These are phyloP conservation scores for Caenorhabditis sp. DNA, from an alignment of 2,888 invertebrate species.

Conservation along the genomic window DNA sequence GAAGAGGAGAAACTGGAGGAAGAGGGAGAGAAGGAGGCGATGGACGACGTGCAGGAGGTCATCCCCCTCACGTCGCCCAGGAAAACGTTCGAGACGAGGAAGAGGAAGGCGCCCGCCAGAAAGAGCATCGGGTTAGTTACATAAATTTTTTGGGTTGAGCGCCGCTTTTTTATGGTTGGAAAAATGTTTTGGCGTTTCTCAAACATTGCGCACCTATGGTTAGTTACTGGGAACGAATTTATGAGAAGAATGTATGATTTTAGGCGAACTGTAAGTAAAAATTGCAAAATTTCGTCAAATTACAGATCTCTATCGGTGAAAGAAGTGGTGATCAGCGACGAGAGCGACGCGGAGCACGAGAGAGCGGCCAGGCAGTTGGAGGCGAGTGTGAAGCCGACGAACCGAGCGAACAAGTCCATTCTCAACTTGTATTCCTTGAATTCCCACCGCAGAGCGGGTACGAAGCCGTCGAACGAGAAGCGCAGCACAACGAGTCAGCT, in stretches of 20 bases:
- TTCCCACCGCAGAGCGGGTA: no score
- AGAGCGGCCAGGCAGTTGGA: conserved; percentile 42
- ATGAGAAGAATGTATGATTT: no score
- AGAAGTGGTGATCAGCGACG: conserved; percentile 50
- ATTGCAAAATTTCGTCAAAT: no score
- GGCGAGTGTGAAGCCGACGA: conserved; percentile 48
- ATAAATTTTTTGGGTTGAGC: no score
- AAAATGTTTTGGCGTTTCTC: no score
- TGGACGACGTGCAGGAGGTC: conserved; percentile 53
- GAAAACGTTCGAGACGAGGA: conserved; percentile 22
- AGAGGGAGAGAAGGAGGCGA: conserved; percentile 36
- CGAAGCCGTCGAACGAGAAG: not conserved
- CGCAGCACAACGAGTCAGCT: no score
- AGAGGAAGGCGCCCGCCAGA: conserved; percentile 31
- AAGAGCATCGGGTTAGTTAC: conserved; percentile 2
- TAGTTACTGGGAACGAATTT: no score
- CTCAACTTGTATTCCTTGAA: conserved; percentile 63
- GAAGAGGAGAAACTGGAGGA: conserved; percentile 7
- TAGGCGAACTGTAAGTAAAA: no score
- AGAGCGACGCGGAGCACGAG: conserved; percentile 53
- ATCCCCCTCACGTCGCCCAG: conserved; percentile 1
- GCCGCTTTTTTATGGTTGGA: no score
- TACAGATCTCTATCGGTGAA: not conserved
- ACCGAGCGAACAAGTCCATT: conserved; percentile 63
- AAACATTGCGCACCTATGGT: no score